A percentile compares a stretch with the other conserved stretches of the same genome.
Conservation (phyloP, 2,888 invertebrate genomes). For the Mycalesis mineus region DNA sequence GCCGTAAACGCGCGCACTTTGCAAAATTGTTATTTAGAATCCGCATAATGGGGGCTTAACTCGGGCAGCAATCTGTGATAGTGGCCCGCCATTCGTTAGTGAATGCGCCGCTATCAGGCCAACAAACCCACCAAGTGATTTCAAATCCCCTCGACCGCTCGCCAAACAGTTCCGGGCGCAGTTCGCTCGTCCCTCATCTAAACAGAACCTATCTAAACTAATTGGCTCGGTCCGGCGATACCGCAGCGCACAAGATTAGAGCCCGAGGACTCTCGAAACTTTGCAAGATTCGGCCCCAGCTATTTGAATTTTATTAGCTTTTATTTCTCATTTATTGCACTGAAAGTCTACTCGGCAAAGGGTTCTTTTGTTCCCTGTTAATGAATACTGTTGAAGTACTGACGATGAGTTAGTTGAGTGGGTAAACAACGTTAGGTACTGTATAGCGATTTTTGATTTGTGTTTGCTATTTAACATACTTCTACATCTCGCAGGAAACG, state of each 20-base stretch:
- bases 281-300: conserved; percentile 18
- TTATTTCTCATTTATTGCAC: not conserved
- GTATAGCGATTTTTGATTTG: too few relatives aligned
- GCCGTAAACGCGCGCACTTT: conserved; percentile 1
- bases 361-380: conserved; percentile 5
- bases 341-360: not conserved
- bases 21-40: conserved; percentile 10
- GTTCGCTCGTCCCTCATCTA: conserved; percentile 31
- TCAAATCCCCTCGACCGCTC: conserved; percentile 23
- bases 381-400: conserved; percentile 4
- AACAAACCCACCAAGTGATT: conserved; percentile 28
- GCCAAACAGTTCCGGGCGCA: conserved; percentile 23
- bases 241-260: conserved; percentile 38
- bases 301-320: conserved; percentile 25
- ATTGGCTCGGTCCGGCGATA: conserved; percentile 51
- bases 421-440: too few relatives aligned
- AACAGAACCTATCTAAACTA: conserved; percentile 51
- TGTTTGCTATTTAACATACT: too few relatives aligned
- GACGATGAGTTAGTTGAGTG: too few relatives aligned
- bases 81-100: conserved; percentile 18
- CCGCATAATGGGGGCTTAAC: conserved; percentile 14
- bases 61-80: conserved; percentile 13
- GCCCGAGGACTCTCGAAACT: conserved; percentile 27
- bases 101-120: conserved; percentile 24
- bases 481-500: too few relatives aligned